phyloP scores from a whole-genome alignment of 2,113 vertebrate species.

The Callopanchax toddi region DNA sequence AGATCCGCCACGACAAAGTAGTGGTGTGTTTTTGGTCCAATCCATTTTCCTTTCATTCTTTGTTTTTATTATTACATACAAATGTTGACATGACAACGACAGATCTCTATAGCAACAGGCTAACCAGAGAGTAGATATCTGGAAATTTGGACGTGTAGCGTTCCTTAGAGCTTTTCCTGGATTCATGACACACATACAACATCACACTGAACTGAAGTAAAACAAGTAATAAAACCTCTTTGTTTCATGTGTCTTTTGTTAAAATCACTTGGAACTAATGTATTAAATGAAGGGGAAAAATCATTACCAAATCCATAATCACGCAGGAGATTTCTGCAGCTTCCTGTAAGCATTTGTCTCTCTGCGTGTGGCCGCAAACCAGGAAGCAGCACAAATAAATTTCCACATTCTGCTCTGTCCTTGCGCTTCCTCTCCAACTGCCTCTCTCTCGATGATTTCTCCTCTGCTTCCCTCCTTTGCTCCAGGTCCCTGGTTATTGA shows the following conservation, averaged over 20 bases:
- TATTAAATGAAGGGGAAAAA: slow-evolving; percentile 51
- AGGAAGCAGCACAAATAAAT: slow-evolving; percentile 66
- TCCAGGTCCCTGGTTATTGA: slow-evolving; percentile 74
- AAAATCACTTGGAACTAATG: slow-evolving; percentile 45
- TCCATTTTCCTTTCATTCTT: slow-evolving; percentile 14
- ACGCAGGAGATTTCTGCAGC: slow-evolving; percentile 50
- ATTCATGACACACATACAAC: too few relatives aligned
- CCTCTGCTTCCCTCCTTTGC: slow-evolving; percentile 58
- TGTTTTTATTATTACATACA: slow-evolving; percentile 15
- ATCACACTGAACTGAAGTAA: too few relatives aligned
- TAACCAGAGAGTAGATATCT: slow-evolving; percentile 40
- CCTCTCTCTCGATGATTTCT: slow-evolving; percentile 66
- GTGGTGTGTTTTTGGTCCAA: slow-evolving; percentile 20
- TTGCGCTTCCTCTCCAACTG: slow-evolving; percentile 37
- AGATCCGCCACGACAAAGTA: slow-evolving; percentile 14
- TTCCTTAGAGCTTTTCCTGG: slow-evolving; percentile 28
- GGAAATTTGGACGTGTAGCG: slow-evolving; percentile 29
- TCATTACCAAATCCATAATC: slow-evolving; percentile 63
- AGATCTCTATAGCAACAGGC: slow-evolving; percentile 71
- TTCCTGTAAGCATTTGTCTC: slow-evolving; percentile 60
- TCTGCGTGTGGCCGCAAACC: slow-evolving; percentile 59
- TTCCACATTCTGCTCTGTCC: slow-evolving; percentile 49
- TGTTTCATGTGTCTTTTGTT: background rate
- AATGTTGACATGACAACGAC: slow-evolving; percentile 71
- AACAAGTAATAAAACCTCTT: too few relatives aligned